Evolutionary conservation across 1,140 invertebrate genomes (phyloP).

Genomic region (Tyrophagus putrescentiae): DNA sequence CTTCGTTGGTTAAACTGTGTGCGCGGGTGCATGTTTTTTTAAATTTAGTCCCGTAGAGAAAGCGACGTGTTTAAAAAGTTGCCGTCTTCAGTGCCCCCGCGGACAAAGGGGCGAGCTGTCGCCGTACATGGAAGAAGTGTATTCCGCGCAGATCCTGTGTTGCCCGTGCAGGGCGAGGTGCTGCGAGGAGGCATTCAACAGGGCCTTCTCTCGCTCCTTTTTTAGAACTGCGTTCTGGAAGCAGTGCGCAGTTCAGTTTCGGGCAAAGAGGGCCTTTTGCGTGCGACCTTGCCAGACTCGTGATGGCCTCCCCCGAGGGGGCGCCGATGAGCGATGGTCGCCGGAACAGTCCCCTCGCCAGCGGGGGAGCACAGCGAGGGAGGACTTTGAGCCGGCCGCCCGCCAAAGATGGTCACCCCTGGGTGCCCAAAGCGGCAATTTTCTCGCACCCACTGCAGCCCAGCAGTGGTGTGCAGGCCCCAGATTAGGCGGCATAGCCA

Average conservation of each 20-base stretch:
- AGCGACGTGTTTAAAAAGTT: constrained; percentile 13
- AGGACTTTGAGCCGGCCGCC: constrained; percentile 81
- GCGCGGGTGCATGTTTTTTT: too few relatives aligned
- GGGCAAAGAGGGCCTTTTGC: too few relatives aligned
- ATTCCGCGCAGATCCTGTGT: too few relatives aligned
- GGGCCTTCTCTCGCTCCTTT: too few relatives aligned
- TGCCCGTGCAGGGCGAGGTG: too few relatives aligned
- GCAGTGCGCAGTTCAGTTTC: too few relatives aligned
- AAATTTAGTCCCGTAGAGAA: too few relatives aligned
- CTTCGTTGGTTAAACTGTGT: too few relatives aligned
- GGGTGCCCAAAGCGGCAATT: constrained; percentile 80
- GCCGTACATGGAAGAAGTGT: neutral
- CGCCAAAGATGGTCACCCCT: constrained; percentile 86
- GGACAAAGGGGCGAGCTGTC: neutral
- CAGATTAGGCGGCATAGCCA: constrained; percentile 84
- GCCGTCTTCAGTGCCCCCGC: neutral
- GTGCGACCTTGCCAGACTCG: too few relatives aligned
- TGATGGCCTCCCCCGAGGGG: too few relatives aligned
- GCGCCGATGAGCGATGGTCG: constrained; percentile 45
- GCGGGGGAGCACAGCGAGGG: constrained; percentile 74
- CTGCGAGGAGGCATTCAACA: too few relatives aligned
- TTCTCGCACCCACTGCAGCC: constrained; percentile 88
- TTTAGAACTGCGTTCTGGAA: too few relatives aligned
- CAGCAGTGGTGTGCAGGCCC: constrained; percentile 74
- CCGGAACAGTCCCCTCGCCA: constrained; percentile 66